Evolutionary conservation across 2,888 invertebrate genomes (phyloP).

Genomic region (Agelastica alni): DNA sequence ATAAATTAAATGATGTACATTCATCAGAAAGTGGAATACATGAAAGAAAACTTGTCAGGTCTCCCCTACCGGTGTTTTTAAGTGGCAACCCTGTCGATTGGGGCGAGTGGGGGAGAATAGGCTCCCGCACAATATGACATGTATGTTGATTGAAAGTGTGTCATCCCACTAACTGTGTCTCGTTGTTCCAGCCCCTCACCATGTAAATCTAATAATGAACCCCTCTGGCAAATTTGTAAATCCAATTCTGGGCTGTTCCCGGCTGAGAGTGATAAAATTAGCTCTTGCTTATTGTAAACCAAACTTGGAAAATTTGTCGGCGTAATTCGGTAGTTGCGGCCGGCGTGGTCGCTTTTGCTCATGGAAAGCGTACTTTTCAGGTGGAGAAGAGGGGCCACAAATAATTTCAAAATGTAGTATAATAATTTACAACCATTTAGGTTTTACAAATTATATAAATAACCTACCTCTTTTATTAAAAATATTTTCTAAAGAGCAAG

Average conservation of each 20-base stretch:
- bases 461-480: too few relatives aligned
- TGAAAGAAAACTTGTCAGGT: too few relatives aligned
- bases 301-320: slow-evolving; percentile 60
- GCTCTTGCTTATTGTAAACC: slow-evolving; percentile 61
- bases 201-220: slow-evolving; percentile 58
- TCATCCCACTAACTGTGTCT: slow-evolving; percentile 49
- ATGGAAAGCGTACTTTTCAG: slow-evolving; percentile 4
- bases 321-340: slow-evolving; percentile 57
- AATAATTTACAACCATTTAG: too few relatives aligned
- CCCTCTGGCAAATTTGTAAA: slow-evolving; percentile 58
- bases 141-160: slow-evolving; percentile 54
- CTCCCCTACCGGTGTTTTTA: too few relatives aligned
- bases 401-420: too few relatives aligned
- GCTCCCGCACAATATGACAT: slow-evolving; percentile 41
- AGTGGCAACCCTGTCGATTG: neutral
- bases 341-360: slow-evolving; percentile 28
- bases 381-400: neutral
- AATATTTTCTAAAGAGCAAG: too few relatives aligned
- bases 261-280: slow-evolving; percentile 59
- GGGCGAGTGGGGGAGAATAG: neutral
- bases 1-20: too few relatives aligned
- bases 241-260: slow-evolving; percentile 57
- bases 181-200: slow-evolving; percentile 49
- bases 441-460: too few relatives aligned
- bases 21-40: too few relatives aligned